These are phyloP conservation scores for Sander vitreus DNA, from an alignment of 2,113 vertebrate species.

Conservation along the genomic window DNA sequence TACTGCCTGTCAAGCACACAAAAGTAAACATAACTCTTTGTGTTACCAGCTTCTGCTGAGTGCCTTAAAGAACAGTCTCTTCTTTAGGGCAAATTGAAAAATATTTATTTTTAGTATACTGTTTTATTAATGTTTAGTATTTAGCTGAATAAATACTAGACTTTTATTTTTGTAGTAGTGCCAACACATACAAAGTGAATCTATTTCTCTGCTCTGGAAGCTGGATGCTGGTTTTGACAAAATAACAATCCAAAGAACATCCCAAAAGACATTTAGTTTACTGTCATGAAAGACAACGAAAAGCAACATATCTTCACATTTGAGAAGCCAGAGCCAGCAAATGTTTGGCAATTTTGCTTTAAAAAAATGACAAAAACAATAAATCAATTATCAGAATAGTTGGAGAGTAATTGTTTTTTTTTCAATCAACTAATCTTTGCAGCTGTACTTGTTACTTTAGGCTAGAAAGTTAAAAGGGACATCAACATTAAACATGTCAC, in stretches of 20 bases:
- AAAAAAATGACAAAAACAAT: neutral
- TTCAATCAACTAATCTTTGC: neutral
- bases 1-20: constrained; percentile 9
- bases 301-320: neutral
- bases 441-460: neutral
- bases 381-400: neutral
- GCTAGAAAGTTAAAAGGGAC: neutral
- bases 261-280: neutral
- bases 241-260: neutral
- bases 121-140: neutral
- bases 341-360: neutral
- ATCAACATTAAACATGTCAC: neutral
- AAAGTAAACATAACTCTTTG: constrained; percentile 19
- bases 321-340: neutral
- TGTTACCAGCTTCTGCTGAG: neutral
- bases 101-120: no score
- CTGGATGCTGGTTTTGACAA: neutral
- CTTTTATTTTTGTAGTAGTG: neutral
- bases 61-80: neutral
- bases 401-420: neutral
- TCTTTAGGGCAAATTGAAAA: neutral
- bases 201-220: neutral
- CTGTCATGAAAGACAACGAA: neutral
- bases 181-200: neutral
- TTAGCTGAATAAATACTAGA: neutral